phyloP scores from a whole-genome alignment of 2,797 vertebrate species.

The Gouania willdenowi region DNA sequence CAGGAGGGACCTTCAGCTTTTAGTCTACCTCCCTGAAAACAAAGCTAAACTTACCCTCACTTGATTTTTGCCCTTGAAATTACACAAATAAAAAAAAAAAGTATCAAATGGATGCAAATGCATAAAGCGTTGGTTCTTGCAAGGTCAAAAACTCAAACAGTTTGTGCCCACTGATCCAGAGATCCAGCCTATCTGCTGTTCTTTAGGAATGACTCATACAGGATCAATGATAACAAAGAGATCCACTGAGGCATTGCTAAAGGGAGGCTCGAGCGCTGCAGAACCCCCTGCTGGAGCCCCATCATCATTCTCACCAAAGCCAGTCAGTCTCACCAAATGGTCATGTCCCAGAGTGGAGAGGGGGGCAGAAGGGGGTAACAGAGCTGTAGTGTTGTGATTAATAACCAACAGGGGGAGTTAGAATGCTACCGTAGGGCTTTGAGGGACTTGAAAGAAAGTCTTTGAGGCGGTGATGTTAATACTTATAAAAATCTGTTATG shows the following conservation, averaged over 20 bases:
- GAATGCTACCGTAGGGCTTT: not conserved
- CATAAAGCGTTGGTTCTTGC: conserved; percentile 11
- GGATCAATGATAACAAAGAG: conserved; percentile 54
- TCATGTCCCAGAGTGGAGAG: conserved; percentile 52
- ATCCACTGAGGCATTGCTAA: conserved; percentile 16
- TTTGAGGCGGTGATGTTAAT: no score
- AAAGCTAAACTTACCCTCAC: not conserved
- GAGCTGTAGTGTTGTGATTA: conserved; percentile 36
- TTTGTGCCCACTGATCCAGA: conserved; percentile 13
- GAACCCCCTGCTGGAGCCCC: conserved; percentile 71
- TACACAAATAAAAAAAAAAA: no score
- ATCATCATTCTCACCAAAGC: conserved; percentile 60
- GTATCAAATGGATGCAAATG: not conserved
- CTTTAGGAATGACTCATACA: conserved; percentile 34
- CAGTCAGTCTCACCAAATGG: conserved; percentile 71
- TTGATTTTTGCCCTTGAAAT: no score
- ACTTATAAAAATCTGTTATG: no score
- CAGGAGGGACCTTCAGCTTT: no score
- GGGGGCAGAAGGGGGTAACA: conserved; percentile 44
- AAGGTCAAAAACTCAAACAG: conserved; percentile 35
- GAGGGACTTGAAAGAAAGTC: no score
- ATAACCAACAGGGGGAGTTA: conserved; percentile 62
- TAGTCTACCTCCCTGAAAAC: no score
- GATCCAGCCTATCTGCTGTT: conserved; percentile 10
- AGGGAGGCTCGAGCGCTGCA: conserved; percentile 35